Evolutionary conservation across 2,888 invertebrate genomes (phyloP).

Genomic region (Rhyacophila evoluta): DNA sequence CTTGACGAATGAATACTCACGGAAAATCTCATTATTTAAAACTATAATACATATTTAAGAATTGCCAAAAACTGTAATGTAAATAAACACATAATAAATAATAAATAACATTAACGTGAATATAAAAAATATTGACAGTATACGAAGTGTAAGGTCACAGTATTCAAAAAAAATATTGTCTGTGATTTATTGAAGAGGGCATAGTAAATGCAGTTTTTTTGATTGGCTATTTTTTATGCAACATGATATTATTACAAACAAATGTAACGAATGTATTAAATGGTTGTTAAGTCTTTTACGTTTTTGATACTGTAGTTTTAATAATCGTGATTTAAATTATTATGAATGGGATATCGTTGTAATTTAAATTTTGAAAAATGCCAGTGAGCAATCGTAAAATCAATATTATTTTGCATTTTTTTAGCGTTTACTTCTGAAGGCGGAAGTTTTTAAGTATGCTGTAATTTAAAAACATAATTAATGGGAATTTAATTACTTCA

Average conservation of each 20-base stretch:
- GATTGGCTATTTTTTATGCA: neutral
- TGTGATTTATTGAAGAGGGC: neutral
- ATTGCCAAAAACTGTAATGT: too few relatives aligned
- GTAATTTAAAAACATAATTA: neutral
- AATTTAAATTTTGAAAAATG: neutral
- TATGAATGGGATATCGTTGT: neutral
- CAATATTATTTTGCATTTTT: neutral
- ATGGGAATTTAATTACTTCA: neutral
- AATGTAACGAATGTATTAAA: neutral
- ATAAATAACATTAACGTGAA: neutral
- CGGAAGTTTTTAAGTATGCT: neutral
- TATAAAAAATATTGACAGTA: neutral
- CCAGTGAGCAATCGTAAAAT: neutral
- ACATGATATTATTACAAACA: neutral
- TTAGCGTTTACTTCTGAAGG: neutral
- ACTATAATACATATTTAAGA: too few relatives aligned
- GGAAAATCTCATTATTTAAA: too few relatives aligned
- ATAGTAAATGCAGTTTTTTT: slow-evolving; percentile 13
- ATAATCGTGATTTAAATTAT: neutral
- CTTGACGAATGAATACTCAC: too few relatives aligned
- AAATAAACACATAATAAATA: neutral
- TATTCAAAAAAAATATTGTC: neutral
- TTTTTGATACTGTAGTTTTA: neutral
- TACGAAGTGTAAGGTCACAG: neutral
- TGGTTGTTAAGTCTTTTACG: too few relatives aligned